phyloP scores from a whole-genome alignment of 2,113 vertebrate genomes.

The Tursiops truncatus region DNA sequence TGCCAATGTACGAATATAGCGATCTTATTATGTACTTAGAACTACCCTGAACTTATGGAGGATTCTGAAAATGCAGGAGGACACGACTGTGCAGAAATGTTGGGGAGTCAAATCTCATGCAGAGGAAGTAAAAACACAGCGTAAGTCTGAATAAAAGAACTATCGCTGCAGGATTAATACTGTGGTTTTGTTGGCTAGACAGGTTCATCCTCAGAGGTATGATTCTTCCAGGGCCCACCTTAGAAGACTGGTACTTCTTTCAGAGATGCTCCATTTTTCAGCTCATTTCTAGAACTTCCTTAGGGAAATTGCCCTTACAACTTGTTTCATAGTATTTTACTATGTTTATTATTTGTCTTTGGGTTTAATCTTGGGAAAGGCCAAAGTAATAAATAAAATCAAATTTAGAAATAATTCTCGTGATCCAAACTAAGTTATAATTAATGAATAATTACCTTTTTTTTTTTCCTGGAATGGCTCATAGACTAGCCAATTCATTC shows the following conservation, averaged over 20 bases:
- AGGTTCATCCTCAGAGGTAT: not conserved
- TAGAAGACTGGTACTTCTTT: no score
- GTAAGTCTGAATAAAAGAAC: not conserved
- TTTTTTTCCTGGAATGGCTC: not conserved
- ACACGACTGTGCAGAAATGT: not conserved
- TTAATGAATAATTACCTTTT: not conserved
- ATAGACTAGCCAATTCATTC: not conserved
- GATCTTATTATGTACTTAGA: constrained; percentile 1
- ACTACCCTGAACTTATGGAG: not conserved
- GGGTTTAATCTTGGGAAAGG: not conserved
- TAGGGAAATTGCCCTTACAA: not conserved
- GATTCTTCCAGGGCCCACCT: not conserved
- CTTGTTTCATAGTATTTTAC: not conserved
- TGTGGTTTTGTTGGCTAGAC: not conserved
- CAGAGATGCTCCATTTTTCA: not conserved
- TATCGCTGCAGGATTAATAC: not conserved
- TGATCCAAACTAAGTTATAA: not conserved
- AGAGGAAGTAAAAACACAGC: not conserved
- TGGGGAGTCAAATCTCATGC: not conserved
- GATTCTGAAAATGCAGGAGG: constrained; percentile 4
- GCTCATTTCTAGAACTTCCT: not conserved
- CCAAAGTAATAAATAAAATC: not conserved
- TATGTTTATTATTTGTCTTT: not conserved
- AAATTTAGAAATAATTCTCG: not conserved
- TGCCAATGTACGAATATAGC: not conserved